These are phyloP conservation scores for Colistium nudipinnis DNA, from an alignment of 2,113 vertebrate genomes.

Conservation along the genomic window DNA sequence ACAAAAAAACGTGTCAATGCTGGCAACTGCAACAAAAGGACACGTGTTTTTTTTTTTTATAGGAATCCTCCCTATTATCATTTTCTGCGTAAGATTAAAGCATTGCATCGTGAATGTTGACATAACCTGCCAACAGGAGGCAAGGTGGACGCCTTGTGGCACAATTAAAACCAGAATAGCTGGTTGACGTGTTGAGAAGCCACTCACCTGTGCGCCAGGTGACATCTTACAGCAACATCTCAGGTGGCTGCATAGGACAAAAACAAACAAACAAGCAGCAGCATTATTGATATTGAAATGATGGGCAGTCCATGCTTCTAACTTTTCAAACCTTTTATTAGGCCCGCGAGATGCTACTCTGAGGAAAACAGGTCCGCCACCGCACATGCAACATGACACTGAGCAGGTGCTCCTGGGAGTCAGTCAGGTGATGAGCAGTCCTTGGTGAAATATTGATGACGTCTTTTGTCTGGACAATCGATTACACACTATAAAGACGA, in stretches of 20 bases:
- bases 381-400: conserved; percentile 40
- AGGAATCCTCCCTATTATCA: background rate
- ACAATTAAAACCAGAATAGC: background rate
- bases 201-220: conserved; percentile 46
- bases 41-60: background rate
- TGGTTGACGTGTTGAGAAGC: background rate
- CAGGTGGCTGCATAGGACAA: no score
- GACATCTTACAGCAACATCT: no score
- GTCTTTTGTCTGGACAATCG: conserved; percentile 7
- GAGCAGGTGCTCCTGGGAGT: conserved; percentile 22
- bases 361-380: background rate
- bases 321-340: background rate
- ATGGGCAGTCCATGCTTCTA: no score
- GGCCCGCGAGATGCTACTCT: background rate
- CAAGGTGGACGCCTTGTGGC: conserved; percentile 31
- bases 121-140: background rate
- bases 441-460: conserved; percentile 54
- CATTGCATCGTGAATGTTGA: background rate
- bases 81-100: background rate
- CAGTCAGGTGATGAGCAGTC: conserved; percentile 37
- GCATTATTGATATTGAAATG: background rate
- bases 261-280: no score
- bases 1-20: no score
- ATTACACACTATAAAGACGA: background rate
- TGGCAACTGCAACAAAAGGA: no score